These are phyloP conservation scores for Hemaris fuciformis DNA, from an alignment of 2,888 invertebrate genomes.

Conservation along the genomic window DNA sequence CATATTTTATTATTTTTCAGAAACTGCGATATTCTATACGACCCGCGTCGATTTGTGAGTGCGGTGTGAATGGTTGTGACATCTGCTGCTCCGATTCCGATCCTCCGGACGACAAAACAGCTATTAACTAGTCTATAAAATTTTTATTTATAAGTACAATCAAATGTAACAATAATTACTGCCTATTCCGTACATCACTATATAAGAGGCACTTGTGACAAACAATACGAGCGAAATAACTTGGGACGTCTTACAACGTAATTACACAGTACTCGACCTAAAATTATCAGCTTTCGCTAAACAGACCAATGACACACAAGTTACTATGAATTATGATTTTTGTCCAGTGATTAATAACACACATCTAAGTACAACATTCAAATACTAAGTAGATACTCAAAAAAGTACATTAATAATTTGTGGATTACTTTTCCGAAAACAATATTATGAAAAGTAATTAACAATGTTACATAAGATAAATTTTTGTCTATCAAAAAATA, in stretches of 20 bases:
- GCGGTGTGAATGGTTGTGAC: conserved; percentile 90
- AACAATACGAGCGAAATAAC: conserved; percentile 58
- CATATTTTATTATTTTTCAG: conserved; percentile 71
- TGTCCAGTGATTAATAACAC: not conserved
- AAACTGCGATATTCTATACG: conserved; percentile 88
- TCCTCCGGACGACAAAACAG: conserved; percentile 66
- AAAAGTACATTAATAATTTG: no score
- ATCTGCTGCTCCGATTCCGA: conserved; percentile 75
- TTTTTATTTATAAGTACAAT: conserved; percentile 23
- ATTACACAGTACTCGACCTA: conserved; percentile 63
- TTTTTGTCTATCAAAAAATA: no score
- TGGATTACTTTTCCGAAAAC: no score
- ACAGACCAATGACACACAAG: not conserved
- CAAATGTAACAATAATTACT: conserved; percentile 23
- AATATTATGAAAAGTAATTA: no score
- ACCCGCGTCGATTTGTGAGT: conserved; percentile 87
- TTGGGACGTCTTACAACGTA: conserved; percentile 54
- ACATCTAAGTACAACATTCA: not conserved
- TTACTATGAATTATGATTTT: not conserved
- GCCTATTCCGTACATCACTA: conserved; percentile 27
- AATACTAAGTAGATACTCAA: not conserved
- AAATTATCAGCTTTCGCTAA: conserved; percentile 28
- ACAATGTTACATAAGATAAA: no score
- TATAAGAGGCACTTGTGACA: conserved; percentile 45
- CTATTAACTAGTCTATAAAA: conserved; percentile 52